Base-by-base conservation (phyloP, 2,888 invertebrate species). In the Saturnia pavonia region DNA sequence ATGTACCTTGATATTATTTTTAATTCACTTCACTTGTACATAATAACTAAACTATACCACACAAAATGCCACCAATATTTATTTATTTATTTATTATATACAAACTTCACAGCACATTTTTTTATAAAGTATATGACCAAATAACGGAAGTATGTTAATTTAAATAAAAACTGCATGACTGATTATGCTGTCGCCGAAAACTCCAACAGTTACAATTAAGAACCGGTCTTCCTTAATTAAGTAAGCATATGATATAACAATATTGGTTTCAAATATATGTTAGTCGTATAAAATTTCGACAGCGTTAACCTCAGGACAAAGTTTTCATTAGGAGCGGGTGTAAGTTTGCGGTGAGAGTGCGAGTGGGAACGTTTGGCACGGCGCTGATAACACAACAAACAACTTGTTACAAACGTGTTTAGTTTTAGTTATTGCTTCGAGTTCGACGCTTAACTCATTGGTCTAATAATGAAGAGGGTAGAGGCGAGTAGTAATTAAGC, bases 341-440 rank as follows among this genome's bases (percentile, higher is more conserved):
- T 85, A 91, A 93, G 92, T 93, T 93, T 86, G 89, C 83, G 90
- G 89, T 80, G 88, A 88, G 88, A 87, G 89, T 85, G 88, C 86
- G 90, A 85, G 88, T 78, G 88, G 87, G 88, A 89, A 86, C 90
- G 91, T 88, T 92, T 92, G 92, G 92, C 87, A 86, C 87, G 87
- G 81, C 86, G 87, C 92, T 92, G 93, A 94, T 94, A 94, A 93
- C 91, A 91, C 90, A 91, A 92, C 92, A 92, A 91, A 92, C 92
- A 93, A 92, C 91, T 94, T 92, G 93, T 93, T 93, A 92, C 92
- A 91, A 92, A 93, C 93, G 91, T 92, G 91, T 92, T 93, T 91
- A 92, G 92, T 92, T 92, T 92, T 91, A 92, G 92, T 91, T 92
- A 92, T 92, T 91, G 90, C 92, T 86, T 84, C 84, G 88, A 92